Conservation (phyloP, 2,797 vertebrate genomes). For the Ammospiza maritima region DNA sequence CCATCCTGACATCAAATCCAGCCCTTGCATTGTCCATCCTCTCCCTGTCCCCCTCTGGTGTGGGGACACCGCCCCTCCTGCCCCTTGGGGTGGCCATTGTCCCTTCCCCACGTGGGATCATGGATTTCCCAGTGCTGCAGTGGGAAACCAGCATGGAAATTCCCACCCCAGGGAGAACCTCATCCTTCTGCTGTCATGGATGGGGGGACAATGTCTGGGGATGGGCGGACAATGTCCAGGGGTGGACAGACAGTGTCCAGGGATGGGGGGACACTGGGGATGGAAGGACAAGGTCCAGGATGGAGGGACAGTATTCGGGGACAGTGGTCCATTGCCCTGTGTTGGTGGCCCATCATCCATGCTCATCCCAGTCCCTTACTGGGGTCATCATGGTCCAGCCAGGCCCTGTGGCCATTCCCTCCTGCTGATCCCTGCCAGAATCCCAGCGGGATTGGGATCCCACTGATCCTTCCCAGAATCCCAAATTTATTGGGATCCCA, state of each 20-base stretch:
- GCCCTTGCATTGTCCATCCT: not conserved
- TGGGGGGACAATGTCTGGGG: too few species aligned
- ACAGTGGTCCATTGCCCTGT: rapidly evolving
- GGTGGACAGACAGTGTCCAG: not conserved
- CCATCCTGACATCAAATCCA: not conserved
- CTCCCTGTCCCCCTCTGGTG: not conserved
- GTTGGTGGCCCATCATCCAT: not conserved
- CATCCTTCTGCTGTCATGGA: rapidly evolving
- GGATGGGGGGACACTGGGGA: too few species aligned
- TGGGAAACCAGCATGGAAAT: not conserved
- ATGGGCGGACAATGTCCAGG: rapidly evolving
- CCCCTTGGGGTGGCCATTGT: not conserved
- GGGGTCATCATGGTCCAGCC: not conserved
- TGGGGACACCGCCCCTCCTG: not conserved
- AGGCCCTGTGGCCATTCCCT: rapidly evolving
- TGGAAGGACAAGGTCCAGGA: too few species aligned
- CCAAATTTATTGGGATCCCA: too few species aligned
- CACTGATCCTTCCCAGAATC: not conserved
- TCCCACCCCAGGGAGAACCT: not conserved
- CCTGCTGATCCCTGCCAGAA: not conserved
- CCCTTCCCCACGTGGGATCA: not conserved
- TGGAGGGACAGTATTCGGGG: not conserved
- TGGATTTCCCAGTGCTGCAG: not conserved
- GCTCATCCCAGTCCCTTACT: not conserved
- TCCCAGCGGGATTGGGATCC: not conserved